These are phyloP conservation scores for Eupeodes corollae DNA, from an alignment of 1,140 invertebrate genomes.

Conservation along the genomic window DNA sequence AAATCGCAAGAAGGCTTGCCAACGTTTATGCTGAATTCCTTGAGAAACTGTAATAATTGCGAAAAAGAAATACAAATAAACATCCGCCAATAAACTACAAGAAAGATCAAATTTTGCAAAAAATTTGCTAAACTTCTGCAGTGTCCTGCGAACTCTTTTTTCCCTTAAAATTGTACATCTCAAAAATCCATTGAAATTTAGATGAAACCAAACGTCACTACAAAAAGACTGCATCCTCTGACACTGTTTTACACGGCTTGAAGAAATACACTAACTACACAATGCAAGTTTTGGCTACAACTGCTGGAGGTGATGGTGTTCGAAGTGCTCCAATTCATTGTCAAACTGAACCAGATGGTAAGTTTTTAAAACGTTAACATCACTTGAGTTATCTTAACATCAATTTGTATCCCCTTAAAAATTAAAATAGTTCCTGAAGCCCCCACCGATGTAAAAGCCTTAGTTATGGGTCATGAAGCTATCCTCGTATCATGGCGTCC, in stretches of 20 bases:
- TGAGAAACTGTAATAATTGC: too few species aligned
- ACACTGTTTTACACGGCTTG: constrained; percentile 82
- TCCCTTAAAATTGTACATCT: too few species aligned
- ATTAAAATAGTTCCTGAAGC: constrained; percentile 70
- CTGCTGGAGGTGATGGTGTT: constrained; percentile 91
- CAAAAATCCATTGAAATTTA: constrained; percentile 21
- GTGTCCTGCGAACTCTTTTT: background rate
- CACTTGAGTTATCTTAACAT: background rate
- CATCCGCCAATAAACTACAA: too few species aligned
- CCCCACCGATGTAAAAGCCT: constrained; percentile 82
- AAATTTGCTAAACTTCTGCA: background rate
- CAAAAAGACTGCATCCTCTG: constrained; percentile 81
- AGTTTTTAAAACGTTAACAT: constrained; percentile 11
- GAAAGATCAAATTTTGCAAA: background rate
- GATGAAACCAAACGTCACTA: constrained; percentile 85
- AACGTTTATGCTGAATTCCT: too few species aligned
- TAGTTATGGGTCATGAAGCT: constrained; percentile 80
- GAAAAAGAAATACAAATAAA: too few species aligned
- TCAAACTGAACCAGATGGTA: constrained; percentile 91
- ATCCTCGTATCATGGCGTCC: constrained; percentile 90
- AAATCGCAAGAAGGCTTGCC: too few species aligned
- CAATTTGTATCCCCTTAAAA: constrained; percentile 10
- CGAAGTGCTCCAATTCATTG: constrained; percentile 82
- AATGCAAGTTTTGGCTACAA: constrained; percentile 90
- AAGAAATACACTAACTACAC: constrained; percentile 96